Conservation (phyloP, 2,888 invertebrate species). For the Rhopalosiphum nymphaeae region DNA sequence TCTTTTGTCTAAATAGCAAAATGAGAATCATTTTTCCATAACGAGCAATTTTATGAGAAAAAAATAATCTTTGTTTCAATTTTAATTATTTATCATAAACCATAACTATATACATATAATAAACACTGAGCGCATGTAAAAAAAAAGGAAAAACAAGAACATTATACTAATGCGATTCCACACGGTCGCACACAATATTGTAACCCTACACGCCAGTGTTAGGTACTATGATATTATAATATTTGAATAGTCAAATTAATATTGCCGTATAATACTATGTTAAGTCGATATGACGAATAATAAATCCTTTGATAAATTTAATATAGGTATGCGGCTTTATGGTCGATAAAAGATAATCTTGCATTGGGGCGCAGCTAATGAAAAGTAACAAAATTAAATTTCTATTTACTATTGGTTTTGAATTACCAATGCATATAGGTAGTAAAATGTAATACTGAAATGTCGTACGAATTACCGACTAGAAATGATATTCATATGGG, state of each 20-base stretch:
- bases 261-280: neutral
- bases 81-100: neutral
- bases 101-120: neutral
- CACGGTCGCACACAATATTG: neutral
- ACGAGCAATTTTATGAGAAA: neutral
- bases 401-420: neutral
- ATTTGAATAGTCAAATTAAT: neutral
- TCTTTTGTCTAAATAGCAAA: conserved; percentile 9
- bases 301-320: neutral
- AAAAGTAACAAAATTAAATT: neutral
- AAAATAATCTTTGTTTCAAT: neutral
- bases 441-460: neutral
- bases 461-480: neutral
- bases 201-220: neutral
- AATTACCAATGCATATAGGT: neutral
- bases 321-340: neutral
- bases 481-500: neutral
- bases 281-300: neutral
- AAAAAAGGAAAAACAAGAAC: neutral
- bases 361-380: neutral
- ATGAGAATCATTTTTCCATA: neutral
- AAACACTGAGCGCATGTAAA: neutral
- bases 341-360: neutral
- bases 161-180: neutral
- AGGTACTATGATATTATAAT: neutral